Evolutionary conservation across 1,140 invertebrate species (phyloP), one percentile per base, ranked within the genome.

Genomic region (Cydia pomonella): DNA sequence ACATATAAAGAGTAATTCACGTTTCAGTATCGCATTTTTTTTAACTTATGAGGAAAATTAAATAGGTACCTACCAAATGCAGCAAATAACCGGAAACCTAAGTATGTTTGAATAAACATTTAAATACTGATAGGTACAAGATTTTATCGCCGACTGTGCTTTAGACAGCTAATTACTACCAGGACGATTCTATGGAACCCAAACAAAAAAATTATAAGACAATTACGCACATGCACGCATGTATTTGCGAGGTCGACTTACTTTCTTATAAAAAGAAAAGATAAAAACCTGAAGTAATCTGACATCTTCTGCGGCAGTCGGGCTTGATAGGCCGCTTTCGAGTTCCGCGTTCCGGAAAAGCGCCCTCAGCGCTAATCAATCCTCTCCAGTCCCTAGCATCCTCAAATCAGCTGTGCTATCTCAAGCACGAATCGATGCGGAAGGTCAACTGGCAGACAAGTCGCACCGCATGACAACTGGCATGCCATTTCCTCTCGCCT

Each of bases 401-500:
- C 18, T 62, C 79, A 82, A 85, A 87, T 88, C 87, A 89, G 87
- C 86, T 91, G 87, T 80, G 79, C 44, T 77, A 47, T 73, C 77
- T 73, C 75, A 69, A 76, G 76, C 59, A 79, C 77, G 78, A 86
- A 86, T 84, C 84, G 81, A 85, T 85, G 82, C 79, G 83, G 85
- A 88, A 92, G 88, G 90, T 92, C 87, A 87, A 77, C 80, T 84
- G 81, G 76, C 79, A 77, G 73, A 33, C 53, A 71, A 74, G 79
- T 73, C 71, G 73, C 79, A 89, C 84, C 85, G 88, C 88, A 85
- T 90, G 88, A 84, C 82, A 84, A 89, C 86, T 85, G 84, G 80
- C 71, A 50, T 72, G 71, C 13, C 82, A 85, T 87, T 91, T 91
- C 88, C 88, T 89, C 85, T 81, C 50, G 72, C 80, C 73, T 81